Evolutionary conservation across 1,140 invertebrate species (phyloP).

Genomic region (Aphelinus certus): DNA sequence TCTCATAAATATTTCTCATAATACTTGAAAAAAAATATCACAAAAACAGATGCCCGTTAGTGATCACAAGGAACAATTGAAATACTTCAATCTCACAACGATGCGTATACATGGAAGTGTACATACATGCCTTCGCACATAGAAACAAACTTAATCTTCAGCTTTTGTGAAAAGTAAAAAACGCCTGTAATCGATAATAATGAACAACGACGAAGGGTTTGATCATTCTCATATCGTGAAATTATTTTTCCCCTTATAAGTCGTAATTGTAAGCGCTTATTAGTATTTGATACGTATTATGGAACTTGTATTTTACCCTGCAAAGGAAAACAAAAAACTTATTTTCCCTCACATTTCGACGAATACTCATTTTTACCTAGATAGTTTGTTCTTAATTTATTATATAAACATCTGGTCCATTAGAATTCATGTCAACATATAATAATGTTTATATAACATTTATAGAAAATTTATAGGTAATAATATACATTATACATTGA

Average conservation of each 20-base stretch:
- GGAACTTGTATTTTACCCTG: too few species aligned
- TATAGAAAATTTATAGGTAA: constrained; percentile 65
- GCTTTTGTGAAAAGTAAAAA: constrained; percentile 29
- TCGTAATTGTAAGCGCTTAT: neutral
- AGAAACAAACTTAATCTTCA: neutral
- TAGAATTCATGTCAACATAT: constrained; percentile 50
- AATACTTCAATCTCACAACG: neutral
- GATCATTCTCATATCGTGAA: neutral
- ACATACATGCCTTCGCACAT: neutral
- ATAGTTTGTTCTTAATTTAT: constrained; percentile 53
- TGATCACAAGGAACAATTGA: too few species aligned
- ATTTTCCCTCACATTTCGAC: constrained; percentile 51
- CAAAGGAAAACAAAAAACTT: constrained; percentile 11
- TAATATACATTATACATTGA: constrained; percentile 55
- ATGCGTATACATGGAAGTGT: neutral
- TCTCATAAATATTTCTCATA: too few species aligned
- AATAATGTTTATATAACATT: constrained; percentile 57
- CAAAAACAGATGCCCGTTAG: too few species aligned
- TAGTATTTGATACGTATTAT: too few species aligned
- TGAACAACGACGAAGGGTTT: constrained; percentile 2
- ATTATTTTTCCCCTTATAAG: constrained; percentile 2
- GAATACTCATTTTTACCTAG: constrained; percentile 55
- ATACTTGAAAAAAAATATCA: too few species aligned
- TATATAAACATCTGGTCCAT: constrained; percentile 67
- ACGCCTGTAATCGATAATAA: constrained; percentile 3